A percentile compares a stretch with the other conserved stretches of the same genome.
These are phyloP conservation scores for Blomia tropicalis DNA, from an alignment of 2,888 invertebrate species.

Conservation along the genomic window DNA sequence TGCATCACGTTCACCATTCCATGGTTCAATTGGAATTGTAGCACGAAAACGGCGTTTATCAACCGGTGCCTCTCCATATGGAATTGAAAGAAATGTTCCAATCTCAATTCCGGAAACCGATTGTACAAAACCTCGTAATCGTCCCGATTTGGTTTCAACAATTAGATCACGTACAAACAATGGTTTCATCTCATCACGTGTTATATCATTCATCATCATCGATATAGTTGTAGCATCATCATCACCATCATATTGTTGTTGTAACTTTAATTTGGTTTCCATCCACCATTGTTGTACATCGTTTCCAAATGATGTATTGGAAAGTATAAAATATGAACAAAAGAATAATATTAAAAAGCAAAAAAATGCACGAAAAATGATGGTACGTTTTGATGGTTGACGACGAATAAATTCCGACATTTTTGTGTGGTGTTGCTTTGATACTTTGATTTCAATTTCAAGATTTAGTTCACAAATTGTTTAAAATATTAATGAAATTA, in stretches of 20 bases:
- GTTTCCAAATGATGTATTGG: not conserved
- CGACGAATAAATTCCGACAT: too few species aligned
- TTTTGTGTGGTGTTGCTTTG: too few species aligned
- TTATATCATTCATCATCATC: too few species aligned
- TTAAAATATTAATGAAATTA: too few species aligned
- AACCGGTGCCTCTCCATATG: constrained; percentile 38
- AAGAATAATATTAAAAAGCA: not conserved
- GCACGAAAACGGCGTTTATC: constrained; percentile 35
- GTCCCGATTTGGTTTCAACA: constrained; percentile 34
- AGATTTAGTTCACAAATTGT: too few species aligned
- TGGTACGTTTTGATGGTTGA: too few species aligned
- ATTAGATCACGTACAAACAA: constrained; percentile 25
- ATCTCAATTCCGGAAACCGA: constrained; percentile 32
- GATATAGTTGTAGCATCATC: too few species aligned
- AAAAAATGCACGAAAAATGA: not conserved
- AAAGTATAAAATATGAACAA: not conserved
- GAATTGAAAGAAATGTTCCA: constrained; percentile 36
- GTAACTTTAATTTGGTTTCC: not conserved
- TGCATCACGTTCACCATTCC: constrained; percentile 35
- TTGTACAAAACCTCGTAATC: constrained; percentile 23
- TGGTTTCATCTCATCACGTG: not conserved
- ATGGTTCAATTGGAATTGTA: constrained; percentile 33
- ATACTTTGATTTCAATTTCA: too few species aligned
- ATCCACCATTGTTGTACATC: not conserved
- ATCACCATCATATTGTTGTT: not conserved